A percentile compares a stretch with the other conserved stretches of the same genome.
These are phyloP conservation scores for Paedocypris micromegethes DNA, from an alignment of 2,797 vertebrate genomes.

Conservation along the genomic window DNA sequence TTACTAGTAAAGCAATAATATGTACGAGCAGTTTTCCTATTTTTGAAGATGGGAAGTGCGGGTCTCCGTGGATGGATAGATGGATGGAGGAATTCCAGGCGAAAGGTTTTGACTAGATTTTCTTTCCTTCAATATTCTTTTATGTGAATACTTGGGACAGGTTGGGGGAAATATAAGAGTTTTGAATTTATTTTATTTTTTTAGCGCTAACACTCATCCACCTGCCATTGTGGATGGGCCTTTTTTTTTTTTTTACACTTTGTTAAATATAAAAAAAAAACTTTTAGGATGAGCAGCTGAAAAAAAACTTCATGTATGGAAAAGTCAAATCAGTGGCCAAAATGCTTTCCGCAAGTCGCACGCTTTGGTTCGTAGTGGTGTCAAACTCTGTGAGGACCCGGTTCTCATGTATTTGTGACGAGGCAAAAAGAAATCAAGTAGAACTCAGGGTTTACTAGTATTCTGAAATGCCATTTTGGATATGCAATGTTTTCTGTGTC, in stretches of 20 bases:
- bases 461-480: slow-evolving; percentile 66
- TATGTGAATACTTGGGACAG: slow-evolving; percentile 55
- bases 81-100: too few relatives aligned
- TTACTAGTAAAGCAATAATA: slow-evolving; percentile 82
- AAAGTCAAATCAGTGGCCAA: slow-evolving; percentile 46
- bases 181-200: slow-evolving; percentile 51
- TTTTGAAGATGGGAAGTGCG: background rate
- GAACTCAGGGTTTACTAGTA: slow-evolving; percentile 75
- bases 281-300: slow-evolving; percentile 48
- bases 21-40: slow-evolving; percentile 55
- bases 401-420: slow-evolving; percentile 61
- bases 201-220: slow-evolving; percentile 41
- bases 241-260: slow-evolving; percentile 46
- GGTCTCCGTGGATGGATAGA: too few relatives aligned
- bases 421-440: slow-evolving; percentile 61
- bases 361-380: background rate
- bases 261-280: slow-evolving; percentile 67
- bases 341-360: background rate
- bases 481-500: slow-evolving; percentile 54
- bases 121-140: slow-evolving; percentile 39
- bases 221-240: slow-evolving; percentile 55
- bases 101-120: slow-evolving; percentile 51
- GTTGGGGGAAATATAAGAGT: slow-evolving; percentile 52
- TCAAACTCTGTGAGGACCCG: slow-evolving; percentile 55
- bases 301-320: too few relatives aligned